Base-by-base conservation (phyloP, 2,888 invertebrate species). In the Apodemia zela region DNA sequence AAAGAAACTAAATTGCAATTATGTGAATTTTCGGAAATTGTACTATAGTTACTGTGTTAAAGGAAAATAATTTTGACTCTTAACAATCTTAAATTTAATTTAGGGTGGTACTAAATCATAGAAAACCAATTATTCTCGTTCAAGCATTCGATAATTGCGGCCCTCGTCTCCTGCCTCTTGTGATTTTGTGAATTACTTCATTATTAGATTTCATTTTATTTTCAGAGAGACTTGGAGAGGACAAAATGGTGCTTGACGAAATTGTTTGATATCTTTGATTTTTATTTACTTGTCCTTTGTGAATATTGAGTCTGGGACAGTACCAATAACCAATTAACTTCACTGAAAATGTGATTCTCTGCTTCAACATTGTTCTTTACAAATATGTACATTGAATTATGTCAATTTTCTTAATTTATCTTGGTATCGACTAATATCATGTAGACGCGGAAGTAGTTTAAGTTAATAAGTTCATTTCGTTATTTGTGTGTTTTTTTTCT, bases 211-310 rank as follows among this genome's bases (percentile, higher is more conserved):
- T 35, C 61, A 62, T 38, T 62, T 62, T 57, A 57, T 62, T 57
- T 54, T 62, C 21, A 60, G 21, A 42, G 35, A 18, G 42, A 42
- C 35, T 38, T 45, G 15, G 15, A 61, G 49, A 38, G 29, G 51
- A 61, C 29, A n/a, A 21, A 51, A 61, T 51, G 54, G 47, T 33
- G 8, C 60, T 62, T 62, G 25, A 38, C 38, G 25, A 62, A 47
- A 62, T 62, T 62, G 61, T 62, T 62, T 51, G 54, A 57, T 51
- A 42, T 62, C 62, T 62, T 57, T 42, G 62, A 62, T 62, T 62
- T 62, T 62, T 62, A 62, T 61, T 51, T 61, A 21, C 15, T 51
- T 17, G 51, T 29, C 61, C 35, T 51, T 35, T 51, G 51, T 54
- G 51, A 54, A 54, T 54, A 54, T 54, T 54, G 18, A 21, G 21